Percentiles rank a stretch among this genome's conserved stretches.
Evolutionary conservation across 2,888 invertebrate species (phyloP).

Genomic region (Maniola hyperantus): DNA sequence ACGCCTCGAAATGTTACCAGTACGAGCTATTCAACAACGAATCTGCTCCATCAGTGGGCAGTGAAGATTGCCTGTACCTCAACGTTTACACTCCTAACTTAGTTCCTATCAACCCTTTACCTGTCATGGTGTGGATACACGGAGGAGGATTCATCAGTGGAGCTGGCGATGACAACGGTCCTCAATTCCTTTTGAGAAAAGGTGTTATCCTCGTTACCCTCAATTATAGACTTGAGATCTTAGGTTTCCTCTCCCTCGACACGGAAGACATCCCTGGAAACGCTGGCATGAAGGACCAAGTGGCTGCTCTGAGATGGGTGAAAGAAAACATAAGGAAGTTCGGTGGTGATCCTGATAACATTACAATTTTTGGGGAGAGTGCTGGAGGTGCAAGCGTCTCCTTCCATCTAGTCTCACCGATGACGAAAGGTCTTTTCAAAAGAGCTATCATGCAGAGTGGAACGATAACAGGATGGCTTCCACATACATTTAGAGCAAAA

Average conservation of each 20-base stretch:
- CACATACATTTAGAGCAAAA: slow-evolving; percentile 69
- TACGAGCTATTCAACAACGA: background rate
- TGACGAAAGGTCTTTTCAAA: slow-evolving; percentile 59
- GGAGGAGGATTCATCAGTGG: slow-evolving; percentile 12
- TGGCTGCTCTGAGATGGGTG: slow-evolving; percentile 52
- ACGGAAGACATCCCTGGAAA: slow-evolving; percentile 55
- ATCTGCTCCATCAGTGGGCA: background rate
- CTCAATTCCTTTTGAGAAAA: slow-evolving; percentile 55
- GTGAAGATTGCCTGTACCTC: slow-evolving; percentile 19
- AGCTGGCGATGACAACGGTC: slow-evolving; percentile 38
- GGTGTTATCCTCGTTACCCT: slow-evolving; percentile 57
- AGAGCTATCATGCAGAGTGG: slow-evolving; percentile 80
- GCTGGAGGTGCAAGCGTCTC: slow-evolving; percentile 57
- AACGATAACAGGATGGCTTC: slow-evolving; percentile 67
- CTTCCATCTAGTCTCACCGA: slow-evolving; percentile 51
- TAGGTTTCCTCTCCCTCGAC: slow-evolving; percentile 60
- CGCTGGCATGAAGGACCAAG: slow-evolving; percentile 66
- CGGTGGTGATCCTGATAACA: slow-evolving; percentile 61
- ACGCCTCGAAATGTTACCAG: slow-evolving; percentile 10
- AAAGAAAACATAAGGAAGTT: slow-evolving; percentile 57
- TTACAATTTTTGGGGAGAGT: slow-evolving; percentile 59
- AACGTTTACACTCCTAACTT: slow-evolving; percentile 18
- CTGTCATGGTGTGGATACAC: slow-evolving; percentile 20
- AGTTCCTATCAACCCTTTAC: background rate
- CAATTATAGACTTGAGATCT: slow-evolving; percentile 57